Evolutionary conservation across 1,140 invertebrate genomes (phyloP).

Genomic region (Drosophila subpulchrella): DNA sequence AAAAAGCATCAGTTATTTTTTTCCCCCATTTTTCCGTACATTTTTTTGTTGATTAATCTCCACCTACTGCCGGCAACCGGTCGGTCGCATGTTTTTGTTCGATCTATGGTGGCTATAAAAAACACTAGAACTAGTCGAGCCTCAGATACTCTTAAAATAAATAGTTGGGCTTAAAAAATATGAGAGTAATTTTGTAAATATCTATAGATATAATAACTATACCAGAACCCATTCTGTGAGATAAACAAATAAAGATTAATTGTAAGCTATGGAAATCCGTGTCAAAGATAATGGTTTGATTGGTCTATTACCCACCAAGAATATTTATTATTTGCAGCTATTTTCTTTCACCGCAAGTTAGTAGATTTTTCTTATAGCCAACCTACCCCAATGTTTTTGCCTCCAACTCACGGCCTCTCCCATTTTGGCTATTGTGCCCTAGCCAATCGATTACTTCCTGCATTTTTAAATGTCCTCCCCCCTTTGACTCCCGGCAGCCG

Average conservation of each 20-base stretch:
- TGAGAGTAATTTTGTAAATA: neutral
- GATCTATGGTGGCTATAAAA: slow-evolving; percentile 5
- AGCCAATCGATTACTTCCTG: slow-evolving; percentile 51
- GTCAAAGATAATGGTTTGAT: neutral
- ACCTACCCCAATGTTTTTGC: slow-evolving; percentile 13
- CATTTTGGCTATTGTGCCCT: slow-evolving; percentile 33
- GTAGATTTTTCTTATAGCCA: neutral
- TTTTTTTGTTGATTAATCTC: slow-evolving; percentile 60
- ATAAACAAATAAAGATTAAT: neutral
- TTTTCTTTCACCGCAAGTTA: no score
- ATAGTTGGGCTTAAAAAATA: neutral
- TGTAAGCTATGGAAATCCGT: neutral
- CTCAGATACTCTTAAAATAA: slow-evolving; percentile 13
- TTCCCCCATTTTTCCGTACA: slow-evolving; percentile 31
- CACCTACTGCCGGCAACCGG: slow-evolving; percentile 61
- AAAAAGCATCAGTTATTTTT: slow-evolving; percentile 60
- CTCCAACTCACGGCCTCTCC: slow-evolving; percentile 5
- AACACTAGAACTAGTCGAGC: slow-evolving; percentile 16
- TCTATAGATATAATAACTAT: neutral
- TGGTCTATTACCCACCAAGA: neutral
- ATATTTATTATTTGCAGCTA: neutral
- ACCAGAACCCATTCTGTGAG: neutral
- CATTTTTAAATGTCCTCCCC: slow-evolving; percentile 42
- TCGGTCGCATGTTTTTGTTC: slow-evolving; percentile 54
- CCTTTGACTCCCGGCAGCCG: slow-evolving; percentile 14